These are phyloP conservation scores for Crypturellus tataupa DNA, from an alignment of 2,797 vertebrate genomes.

Conservation along the genomic window DNA sequence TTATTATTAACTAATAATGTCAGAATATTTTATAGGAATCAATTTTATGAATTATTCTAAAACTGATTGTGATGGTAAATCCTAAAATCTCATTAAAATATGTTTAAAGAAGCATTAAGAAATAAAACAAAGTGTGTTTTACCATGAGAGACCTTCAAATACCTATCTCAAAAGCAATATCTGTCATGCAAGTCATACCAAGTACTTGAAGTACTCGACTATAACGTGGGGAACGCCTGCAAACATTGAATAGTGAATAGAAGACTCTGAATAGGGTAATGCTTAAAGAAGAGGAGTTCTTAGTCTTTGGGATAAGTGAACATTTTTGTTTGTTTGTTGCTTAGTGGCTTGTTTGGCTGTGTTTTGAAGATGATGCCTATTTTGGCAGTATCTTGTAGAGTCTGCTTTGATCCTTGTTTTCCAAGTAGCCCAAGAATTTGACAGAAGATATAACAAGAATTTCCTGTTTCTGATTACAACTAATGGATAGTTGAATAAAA, in stretches of 20 bases:
- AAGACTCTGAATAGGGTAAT: rapidly evolving
- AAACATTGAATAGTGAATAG: background rate
- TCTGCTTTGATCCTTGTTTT: background rate
- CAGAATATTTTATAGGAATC: background rate
- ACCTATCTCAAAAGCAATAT: background rate
- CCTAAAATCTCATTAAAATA: background rate
- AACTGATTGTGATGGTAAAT: background rate
- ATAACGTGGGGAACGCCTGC: background rate
- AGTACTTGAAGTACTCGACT: background rate
- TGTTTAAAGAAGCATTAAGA: background rate
- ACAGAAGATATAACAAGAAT: background rate
- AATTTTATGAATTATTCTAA: background rate
- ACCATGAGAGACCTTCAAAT: background rate
- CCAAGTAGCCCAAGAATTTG: background rate
- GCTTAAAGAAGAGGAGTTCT: background rate
- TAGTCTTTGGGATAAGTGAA: background rate
- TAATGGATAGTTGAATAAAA: background rate
- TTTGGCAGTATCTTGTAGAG: background rate
- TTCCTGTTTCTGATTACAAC: background rate
- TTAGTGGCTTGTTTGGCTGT: background rate
- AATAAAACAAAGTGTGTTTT: background rate
- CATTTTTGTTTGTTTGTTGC: background rate
- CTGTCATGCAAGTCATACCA: background rate
- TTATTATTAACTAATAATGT: background rate
- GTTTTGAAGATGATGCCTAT: background rate